These are phyloP conservation scores for Chelonus formosanus DNA, from an alignment of 2,888 invertebrate genomes.

Conservation along the genomic window DNA sequence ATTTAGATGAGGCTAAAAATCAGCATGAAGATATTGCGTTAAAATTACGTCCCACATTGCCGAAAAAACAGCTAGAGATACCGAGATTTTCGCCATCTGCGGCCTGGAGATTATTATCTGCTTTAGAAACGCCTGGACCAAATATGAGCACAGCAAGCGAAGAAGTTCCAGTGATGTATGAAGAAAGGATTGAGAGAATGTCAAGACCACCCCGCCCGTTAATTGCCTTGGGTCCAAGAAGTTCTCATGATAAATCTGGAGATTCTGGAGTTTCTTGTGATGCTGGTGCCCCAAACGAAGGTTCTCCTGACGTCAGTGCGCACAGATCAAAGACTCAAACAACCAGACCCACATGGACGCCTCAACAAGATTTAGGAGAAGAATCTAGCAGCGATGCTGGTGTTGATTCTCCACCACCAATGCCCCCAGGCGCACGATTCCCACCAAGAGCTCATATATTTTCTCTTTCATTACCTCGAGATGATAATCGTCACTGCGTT, in stretches of 20 bases:
- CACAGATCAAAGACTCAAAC: constrained; percentile 45
- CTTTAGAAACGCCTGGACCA: constrained; percentile 68
- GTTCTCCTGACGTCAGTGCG: constrained; percentile 54
- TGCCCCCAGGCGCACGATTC: constrained; percentile 58
- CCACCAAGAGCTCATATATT: constrained; percentile 72
- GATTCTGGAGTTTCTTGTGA: constrained; percentile 88
- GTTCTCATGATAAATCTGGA: constrained; percentile 77
- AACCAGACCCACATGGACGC: constrained; percentile 75
- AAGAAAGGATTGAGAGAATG: constrained; percentile 68
- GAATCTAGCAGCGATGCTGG: constrained; percentile 66
- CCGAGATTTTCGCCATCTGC: constrained; percentile 85
- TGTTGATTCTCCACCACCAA: constrained; percentile 57
- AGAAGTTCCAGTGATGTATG: constrained; percentile 64
- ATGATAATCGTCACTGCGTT: constrained; percentile 64
- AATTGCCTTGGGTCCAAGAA: constrained; percentile 66
- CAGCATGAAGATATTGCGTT: constrained; percentile 74
- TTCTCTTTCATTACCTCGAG: constrained; percentile 79
- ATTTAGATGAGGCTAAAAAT: constrained; percentile 52
- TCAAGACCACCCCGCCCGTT: constrained; percentile 67
- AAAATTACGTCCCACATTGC: constrained; percentile 79
- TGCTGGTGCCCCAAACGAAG: constrained; percentile 69
- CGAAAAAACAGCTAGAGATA: constrained; percentile 79
- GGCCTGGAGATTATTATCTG: constrained; percentile 81
- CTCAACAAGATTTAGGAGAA: constrained; percentile 84
- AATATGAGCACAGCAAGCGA: constrained; percentile 58